phyloP scores from a whole-genome alignment of 2,113 vertebrate species.

The Cephalopterus ornatus region DNA sequence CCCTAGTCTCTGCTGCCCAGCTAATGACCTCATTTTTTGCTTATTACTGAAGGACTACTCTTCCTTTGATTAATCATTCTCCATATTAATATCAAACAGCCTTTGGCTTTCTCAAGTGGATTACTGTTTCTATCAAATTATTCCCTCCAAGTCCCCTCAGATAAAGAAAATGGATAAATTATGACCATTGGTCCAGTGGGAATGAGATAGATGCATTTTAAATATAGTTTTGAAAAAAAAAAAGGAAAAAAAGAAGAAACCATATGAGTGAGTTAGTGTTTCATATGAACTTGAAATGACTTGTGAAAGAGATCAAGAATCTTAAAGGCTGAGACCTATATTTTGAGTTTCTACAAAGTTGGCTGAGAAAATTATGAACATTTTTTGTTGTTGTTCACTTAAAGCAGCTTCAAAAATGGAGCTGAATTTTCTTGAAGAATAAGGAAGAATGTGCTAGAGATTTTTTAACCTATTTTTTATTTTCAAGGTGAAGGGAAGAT shows the following conservation, averaged over 20 bases:
- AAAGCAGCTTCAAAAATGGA: slow-evolving; percentile 10
- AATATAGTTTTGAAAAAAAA: slow-evolving; percentile 36
- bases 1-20: slow-evolving; percentile 33
- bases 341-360: slow-evolving; percentile 41
- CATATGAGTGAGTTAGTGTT: slow-evolving; percentile 39
- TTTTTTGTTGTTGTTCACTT: slow-evolving; percentile 21
- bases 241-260: neutral
- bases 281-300: slow-evolving; percentile 70
- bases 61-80: slow-evolving; percentile 73
- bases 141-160: slow-evolving; percentile 30
- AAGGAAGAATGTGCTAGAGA: slow-evolving; percentile 25
- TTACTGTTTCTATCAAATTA: slow-evolving; percentile 69
- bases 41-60: slow-evolving; percentile 44
- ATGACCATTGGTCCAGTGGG: slow-evolving; percentile 48
- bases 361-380: neutral
- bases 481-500: slow-evolving; percentile 64
- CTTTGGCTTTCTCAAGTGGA: slow-evolving; percentile 60
- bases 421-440: slow-evolving; percentile 27
- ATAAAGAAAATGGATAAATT: slow-evolving; percentile 74
- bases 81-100: slow-evolving; percentile 69
- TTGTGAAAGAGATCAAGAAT: slow-evolving; percentile 64
- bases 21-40: slow-evolving; percentile 66
- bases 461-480: slow-evolving; percentile 53
- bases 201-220: slow-evolving; percentile 54
- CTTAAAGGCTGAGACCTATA: slow-evolving; percentile 25